Evolutionary conservation across 92 coral and sea anemone species (phyloP).

Genomic region (Phymanthus crucifer): DNA sequence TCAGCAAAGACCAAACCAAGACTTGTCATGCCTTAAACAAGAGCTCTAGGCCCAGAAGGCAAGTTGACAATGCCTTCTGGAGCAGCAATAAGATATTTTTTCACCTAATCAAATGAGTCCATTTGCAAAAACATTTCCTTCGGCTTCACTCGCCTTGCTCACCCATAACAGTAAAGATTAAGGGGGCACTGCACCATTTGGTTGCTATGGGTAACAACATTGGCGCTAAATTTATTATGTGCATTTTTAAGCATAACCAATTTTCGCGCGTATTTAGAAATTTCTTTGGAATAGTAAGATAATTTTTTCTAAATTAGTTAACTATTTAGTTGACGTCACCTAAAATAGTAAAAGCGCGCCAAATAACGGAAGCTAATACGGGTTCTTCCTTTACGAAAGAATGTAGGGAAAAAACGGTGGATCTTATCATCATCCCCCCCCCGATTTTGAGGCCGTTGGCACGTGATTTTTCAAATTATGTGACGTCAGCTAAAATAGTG

Average conservation of each 20-base stretch:
- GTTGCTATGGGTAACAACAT: slow-evolving; percentile 13
- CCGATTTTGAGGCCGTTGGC: too few species aligned
- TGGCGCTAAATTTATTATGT: slow-evolving; percentile 8
- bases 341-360: too few species aligned
- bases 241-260: background rate
- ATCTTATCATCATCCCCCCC: too few species aligned
- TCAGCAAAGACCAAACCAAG: slow-evolving; percentile 7
- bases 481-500: too few species aligned
- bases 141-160: background rate
- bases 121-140: slow-evolving; percentile 2
- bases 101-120: background rate
- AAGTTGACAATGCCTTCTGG: slow-evolving; percentile 7
- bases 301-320: too few species aligned
- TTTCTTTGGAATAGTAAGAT: too few species aligned
- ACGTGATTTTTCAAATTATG: too few species aligned
- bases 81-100: background rate
- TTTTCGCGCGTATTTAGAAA: too few species aligned
- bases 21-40: slow-evolving; percentile 25
- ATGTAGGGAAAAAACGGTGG: too few species aligned
- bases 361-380: too few species aligned
- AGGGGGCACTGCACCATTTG: slow-evolving; percentile 18
- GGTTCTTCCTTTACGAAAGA: too few species aligned
- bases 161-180: background rate
- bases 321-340: too few species aligned
- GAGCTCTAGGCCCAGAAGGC: slow-evolving; percentile 9